Percentiles rank a stretch among this genome's conserved stretches.
Conservation (phyloP, 1,140 invertebrate species). For the Leptinotarsa defecta region DNA sequence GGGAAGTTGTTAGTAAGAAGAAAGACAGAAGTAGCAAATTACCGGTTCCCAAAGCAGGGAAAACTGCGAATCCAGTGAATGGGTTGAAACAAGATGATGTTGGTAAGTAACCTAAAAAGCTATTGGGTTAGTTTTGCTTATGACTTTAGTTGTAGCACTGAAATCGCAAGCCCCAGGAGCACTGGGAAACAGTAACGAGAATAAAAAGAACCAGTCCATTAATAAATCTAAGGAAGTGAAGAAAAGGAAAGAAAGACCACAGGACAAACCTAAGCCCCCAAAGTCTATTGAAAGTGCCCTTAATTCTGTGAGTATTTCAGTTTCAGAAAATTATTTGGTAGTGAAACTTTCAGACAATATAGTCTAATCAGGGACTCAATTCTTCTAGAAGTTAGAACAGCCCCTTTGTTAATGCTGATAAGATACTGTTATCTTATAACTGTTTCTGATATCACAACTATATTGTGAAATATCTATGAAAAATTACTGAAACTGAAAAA, state of each 20-base stretch:
- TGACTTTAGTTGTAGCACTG: conserved; percentile 47
- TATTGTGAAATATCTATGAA: no score
- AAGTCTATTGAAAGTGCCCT: conserved; percentile 71
- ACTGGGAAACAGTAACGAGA: conserved; percentile 45
- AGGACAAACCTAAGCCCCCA: conserved; percentile 61
- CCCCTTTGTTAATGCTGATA: no score
- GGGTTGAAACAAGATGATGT: conserved; percentile 68
- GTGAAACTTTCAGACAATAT: no score
- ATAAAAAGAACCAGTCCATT: conserved; percentile 33
- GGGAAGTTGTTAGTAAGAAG: conserved; percentile 78
- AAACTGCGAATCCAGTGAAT: conserved; percentile 63
- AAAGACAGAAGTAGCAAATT: conserved; percentile 65
- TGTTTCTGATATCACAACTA: no score
- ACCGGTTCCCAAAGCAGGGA: conserved; percentile 49
- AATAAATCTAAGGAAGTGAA: conserved; percentile 33
- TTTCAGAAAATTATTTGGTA: no score
- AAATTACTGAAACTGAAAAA: no score
- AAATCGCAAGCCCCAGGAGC: conserved; percentile 51
- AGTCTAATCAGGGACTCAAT: no score
- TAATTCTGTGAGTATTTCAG: conserved; percentile 59
- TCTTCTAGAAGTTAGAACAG: no score
- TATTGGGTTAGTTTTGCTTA: conserved; percentile 17
- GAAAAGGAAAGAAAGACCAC: conserved; percentile 59
- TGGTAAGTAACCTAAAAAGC: conserved; percentile 57
- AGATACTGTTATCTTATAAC: no score